Conservation (phyloP, 2,797 vertebrate genomes). For the Pipistrellus pipistrellus region DNA sequence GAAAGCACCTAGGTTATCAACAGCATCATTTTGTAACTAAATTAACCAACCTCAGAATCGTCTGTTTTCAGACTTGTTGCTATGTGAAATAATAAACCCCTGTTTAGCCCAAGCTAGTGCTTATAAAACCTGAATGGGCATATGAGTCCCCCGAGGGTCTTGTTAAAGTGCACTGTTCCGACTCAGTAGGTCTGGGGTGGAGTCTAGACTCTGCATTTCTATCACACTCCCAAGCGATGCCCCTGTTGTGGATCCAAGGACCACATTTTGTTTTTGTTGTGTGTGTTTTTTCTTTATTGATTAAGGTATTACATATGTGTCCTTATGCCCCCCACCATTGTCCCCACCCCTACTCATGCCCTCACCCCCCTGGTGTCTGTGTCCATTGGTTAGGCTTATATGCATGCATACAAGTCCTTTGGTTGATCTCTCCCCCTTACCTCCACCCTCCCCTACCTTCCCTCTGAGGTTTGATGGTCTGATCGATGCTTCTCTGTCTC, state of each 20-base stretch:
- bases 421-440: too few relatives aligned
- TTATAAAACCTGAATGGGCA: not conserved
- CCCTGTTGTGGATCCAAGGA: not conserved
- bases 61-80: not conserved
- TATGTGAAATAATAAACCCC: constrained; percentile 4
- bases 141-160: not conserved
- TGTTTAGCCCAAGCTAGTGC: not conserved
- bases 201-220: not conserved
- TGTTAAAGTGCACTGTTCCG: not conserved
- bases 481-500: too few relatives aligned
- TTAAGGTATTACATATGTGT: too few relatives aligned
- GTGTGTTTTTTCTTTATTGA: too few relatives aligned
- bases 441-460: too few relatives aligned
- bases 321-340: too few relatives aligned
- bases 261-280: not conserved
- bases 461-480: too few relatives aligned
- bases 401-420: too few relatives aligned
- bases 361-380: too few relatives aligned
- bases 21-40: not conserved
- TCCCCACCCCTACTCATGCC: too few relatives aligned
- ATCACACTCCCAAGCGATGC: not conserved
- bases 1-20: not conserved
- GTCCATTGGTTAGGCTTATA: too few relatives aligned
- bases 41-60: constrained; percentile 45
- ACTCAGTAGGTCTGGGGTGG: not conserved